Conservation (phyloP, 2,888 invertebrate genomes). For the Pristionchus arcanus region DNA sequence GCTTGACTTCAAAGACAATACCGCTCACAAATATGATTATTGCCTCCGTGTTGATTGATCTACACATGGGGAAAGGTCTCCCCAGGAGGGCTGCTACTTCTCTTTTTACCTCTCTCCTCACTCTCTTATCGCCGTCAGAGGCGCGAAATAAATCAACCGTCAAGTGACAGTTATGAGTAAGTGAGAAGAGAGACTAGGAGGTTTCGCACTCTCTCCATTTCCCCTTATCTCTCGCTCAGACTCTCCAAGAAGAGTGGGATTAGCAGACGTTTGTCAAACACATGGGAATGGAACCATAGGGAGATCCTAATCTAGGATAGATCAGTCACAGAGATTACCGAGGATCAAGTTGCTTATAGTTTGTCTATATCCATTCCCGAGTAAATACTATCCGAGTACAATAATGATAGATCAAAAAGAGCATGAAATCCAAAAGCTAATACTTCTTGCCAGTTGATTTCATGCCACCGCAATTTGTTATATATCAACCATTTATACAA, state of each 20-base stretch:
- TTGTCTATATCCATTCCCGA: neutral
- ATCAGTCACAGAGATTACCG: neutral
- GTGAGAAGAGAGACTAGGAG: neutral
- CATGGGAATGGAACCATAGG: neutral
- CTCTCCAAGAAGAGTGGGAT: neutral
- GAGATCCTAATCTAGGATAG: slow-evolving; percentile 12
- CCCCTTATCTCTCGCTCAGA: too few relatives aligned
- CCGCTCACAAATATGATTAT: slow-evolving; percentile 5
- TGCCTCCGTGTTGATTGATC: neutral
- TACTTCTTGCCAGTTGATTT: too few relatives aligned
- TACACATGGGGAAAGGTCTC: neutral
- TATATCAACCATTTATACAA: too few relatives aligned
- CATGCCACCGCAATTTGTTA: too few relatives aligned
- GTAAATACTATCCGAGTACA: too few relatives aligned
- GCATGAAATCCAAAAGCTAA: too few relatives aligned
- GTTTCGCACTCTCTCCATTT: neutral
- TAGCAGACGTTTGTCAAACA: slow-evolving; percentile 39
- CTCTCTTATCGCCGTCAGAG: neutral
- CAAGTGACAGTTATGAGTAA: slow-evolving; percentile 5
- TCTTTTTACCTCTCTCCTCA: neutral
- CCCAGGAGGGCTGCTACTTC: neutral
- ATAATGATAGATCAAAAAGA: neutral
- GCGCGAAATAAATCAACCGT: neutral
- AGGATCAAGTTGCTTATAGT: neutral
- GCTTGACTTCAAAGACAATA: neutral